Conservation (phyloP, 2,797 vertebrate genomes). For the Cyclura pinguis region DNA sequence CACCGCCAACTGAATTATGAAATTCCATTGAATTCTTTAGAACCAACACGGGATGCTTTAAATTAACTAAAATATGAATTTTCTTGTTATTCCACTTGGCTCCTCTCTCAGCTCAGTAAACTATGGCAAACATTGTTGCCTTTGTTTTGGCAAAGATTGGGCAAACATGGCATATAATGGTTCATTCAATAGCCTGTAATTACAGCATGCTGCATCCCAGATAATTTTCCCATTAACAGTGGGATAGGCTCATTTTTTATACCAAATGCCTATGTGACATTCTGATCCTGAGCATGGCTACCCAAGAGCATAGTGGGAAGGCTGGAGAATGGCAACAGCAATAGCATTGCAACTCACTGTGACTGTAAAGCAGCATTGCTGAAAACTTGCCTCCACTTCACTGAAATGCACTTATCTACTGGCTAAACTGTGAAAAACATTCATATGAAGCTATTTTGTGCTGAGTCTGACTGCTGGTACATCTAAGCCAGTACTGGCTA, state of each 20-base stretch:
- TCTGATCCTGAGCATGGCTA: not conserved
- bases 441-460: not conserved
- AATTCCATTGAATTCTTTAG: conserved; percentile 65
- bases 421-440: conserved; percentile 38
- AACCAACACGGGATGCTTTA: conserved; percentile 47
- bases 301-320: not conserved
- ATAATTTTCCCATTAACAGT: conserved; percentile 52
- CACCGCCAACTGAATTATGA: conserved; percentile 66
- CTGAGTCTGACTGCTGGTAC: not conserved
- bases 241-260: conserved; percentile 42
- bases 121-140: conserved; percentile 53
- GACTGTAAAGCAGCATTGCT: not conserved
- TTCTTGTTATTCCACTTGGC: conserved; percentile 60
- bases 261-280: conserved; percentile 1
- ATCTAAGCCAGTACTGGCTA: too few species aligned
- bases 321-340: not conserved
- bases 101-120: conserved; percentile 61
- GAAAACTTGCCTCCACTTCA: not conserved
- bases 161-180: conserved; percentile 70
- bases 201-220: conserved; percentile 63
- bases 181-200: conserved; percentile 65
- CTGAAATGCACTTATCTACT: not conserved
- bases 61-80: conserved; percentile 65
- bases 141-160: conserved; percentile 67
- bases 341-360: not conserved